Evolutionary conservation across 2,113 vertebrate genomes (phyloP), one percentile per base, ranked within the genome.

Genomic region (Phrynosoma platyrhinos): DNA sequence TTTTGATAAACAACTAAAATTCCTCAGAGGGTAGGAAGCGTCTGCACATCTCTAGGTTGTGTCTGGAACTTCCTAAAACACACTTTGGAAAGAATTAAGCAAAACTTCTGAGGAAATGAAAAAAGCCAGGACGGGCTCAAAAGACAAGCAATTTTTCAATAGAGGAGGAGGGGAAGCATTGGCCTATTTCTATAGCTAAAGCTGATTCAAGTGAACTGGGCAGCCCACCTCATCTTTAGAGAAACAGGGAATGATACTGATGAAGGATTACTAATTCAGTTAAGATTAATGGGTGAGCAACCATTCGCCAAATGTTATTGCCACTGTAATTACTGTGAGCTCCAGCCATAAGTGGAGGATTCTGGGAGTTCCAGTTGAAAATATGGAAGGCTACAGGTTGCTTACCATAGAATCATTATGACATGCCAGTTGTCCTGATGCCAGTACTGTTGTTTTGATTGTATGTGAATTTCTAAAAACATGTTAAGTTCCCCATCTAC

Each of bases 1-100:
- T 79, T 47, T 79, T 58, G 78, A 79, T n/a, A 79, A 79, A 79
- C 52, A 79, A 79, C 52, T 55, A 9, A 79, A n/a, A 32, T 32
- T 79, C 52, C 52, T 58, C 18, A n/a, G 53, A 32, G n/a, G 52
- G 21, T 32, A n/a, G 52, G 32, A 58, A 79, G 13, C 16, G 25
- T 72, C 30, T 72, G 71, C 71, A 72, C 71, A 72, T 72, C 71
- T 72, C 32, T 32, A 36, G 71, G 32, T 72, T 72, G 71, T 72
- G 71, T 72, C 71, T 72, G 71, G 40, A 25, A 23, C 52, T 52
- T 77, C 75, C 75, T 52, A 52, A 77, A 77, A 23, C 10, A 25
- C 42, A 77, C 25, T 47, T 52, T 52, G 42, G 25, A 77, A 40
- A 40, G 36, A 77, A 47, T 8, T 25, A 52, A 42, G 75, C 21